These are phyloP conservation scores for Coccyzus lansbergi DNA, from an alignment of 2,797 vertebrate species.

Conservation along the genomic window DNA sequence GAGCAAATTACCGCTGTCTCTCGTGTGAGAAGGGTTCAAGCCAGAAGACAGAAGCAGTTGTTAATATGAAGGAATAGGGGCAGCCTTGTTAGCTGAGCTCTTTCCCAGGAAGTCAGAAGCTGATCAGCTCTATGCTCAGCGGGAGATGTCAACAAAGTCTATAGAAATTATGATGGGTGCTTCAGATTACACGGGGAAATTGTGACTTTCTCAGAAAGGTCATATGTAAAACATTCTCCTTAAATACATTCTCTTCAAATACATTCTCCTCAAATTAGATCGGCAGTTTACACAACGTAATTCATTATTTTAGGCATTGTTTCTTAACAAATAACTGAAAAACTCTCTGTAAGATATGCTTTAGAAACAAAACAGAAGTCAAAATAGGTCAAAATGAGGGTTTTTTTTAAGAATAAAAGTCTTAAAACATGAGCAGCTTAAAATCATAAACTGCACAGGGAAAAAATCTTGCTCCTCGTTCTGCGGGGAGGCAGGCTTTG, in stretches of 20 bases:
- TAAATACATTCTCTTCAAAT: conserved; percentile 29
- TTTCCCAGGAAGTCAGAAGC: conserved; percentile 60
- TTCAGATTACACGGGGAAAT: conserved; percentile 55
- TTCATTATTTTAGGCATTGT: neutral
- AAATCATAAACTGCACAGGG: neutral
- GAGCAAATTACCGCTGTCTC: neutral
- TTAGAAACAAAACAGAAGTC: neutral
- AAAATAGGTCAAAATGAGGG: neutral
- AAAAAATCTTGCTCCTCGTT: neutral
- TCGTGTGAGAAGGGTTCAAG: neutral
- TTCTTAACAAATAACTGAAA: neutral
- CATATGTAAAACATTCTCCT: conserved; percentile 44
- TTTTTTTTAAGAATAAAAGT: neutral
- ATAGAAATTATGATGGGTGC: conserved; percentile 47
- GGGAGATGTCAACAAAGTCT: conserved; percentile 61
- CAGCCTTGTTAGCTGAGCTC: neutral
- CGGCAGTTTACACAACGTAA: neutral
- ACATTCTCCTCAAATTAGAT: conserved; percentile 25
- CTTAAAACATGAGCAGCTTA: neutral
- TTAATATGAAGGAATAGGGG: neutral
- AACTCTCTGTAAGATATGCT: neutral
- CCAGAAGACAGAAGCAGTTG: neutral
- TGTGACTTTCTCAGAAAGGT: conserved; percentile 57
- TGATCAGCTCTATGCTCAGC: conserved; percentile 13
- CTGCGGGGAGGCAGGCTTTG: neutral